Evolutionary conservation across 2,113 vertebrate species (phyloP).

Genomic region (Malurus melanocephalus): DNA sequence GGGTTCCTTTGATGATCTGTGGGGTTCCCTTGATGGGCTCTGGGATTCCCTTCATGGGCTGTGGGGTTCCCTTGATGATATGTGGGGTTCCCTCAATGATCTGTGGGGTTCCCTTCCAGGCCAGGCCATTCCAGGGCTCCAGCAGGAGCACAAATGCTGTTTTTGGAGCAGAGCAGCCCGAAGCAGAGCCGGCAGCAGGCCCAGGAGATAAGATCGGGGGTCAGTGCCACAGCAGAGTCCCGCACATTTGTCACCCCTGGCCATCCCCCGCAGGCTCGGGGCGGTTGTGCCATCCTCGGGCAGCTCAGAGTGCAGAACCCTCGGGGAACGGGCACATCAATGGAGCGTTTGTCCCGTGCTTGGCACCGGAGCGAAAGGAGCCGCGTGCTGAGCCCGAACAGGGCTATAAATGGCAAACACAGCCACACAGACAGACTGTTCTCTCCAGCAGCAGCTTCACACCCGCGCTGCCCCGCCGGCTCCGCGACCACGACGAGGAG

Average conservation of each 20-base stretch:
- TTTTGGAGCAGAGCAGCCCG: background rate
- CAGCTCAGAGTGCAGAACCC: background rate
- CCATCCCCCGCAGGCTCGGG: background rate
- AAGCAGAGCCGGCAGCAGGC: background rate
- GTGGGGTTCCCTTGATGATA: no score
- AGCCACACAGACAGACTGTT: background rate
- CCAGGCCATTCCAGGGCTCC: background rate
- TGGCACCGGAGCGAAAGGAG: slow-evolving; percentile 16
- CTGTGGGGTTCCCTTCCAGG: background rate
- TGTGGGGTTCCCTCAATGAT: no score
- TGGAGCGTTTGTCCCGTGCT: slow-evolving; percentile 39
- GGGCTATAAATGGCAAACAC: slow-evolving; percentile 41
- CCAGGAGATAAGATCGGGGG: background rate
- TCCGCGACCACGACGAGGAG: background rate
- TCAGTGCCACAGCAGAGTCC: background rate
- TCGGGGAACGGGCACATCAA: background rate
- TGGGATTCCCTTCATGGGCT: no score
- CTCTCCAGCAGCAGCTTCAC: background rate
- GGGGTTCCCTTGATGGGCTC: no score
- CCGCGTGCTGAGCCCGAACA: background rate
- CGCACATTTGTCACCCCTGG: background rate
- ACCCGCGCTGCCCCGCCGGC: background rate
- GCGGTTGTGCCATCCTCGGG: background rate
- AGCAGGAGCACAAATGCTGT: background rate
- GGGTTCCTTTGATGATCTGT: no score